Evolutionary conservation across 2,113 vertebrate genomes (phyloP), one percentile per base, ranked within the genome.

Genomic region (Amazona vittata): DNA sequence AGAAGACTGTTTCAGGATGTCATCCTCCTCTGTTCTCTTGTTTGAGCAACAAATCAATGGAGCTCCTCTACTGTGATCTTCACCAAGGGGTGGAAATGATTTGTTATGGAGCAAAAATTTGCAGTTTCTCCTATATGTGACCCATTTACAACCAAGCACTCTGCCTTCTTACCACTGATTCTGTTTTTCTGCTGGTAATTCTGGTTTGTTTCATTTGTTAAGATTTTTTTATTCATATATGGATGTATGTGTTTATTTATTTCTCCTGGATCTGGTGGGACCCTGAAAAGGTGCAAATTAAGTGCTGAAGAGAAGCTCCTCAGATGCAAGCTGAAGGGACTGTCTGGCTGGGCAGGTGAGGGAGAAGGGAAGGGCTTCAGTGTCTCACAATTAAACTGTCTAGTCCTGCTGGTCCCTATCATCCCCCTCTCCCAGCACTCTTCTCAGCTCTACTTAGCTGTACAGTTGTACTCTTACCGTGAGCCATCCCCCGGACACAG

Each of bases 401-500:
- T 25, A 41, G 12, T 71, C 52, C 41, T 83, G 41, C 11, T 29
- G 25, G 52, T 15, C 31, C 10, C 33, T 29, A 8, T 44, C 19
- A 12, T 28, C 2, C 11, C 4, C 6, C 8, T 3, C 7, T 73
- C 39, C 22, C 63, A 46, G 47, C 41, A 57, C 24, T 80, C 49
- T 41, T 33, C 71, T 62, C 71, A 49, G 31, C 17, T 37, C 28
- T 65, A 52, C 3, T 52, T 57, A 43, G 5, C n/a, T 24, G 10
- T 57, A 43, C 11, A 10, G 21, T 8, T 12, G 1, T 53, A 19
- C 24, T 76, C 28, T n/a, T 39, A 47, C 7, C 1, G 0, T 1
- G 4, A 89, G 46, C 37, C 59, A 83, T 24, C 6, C 49, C 39
- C 64, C 0, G 0, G 53, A 53, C 39, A 63, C 28, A 37, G 37